Base-by-base conservation (phyloP, 1,140 invertebrate species). In the Caenorhabditis tropicalis region DNA sequence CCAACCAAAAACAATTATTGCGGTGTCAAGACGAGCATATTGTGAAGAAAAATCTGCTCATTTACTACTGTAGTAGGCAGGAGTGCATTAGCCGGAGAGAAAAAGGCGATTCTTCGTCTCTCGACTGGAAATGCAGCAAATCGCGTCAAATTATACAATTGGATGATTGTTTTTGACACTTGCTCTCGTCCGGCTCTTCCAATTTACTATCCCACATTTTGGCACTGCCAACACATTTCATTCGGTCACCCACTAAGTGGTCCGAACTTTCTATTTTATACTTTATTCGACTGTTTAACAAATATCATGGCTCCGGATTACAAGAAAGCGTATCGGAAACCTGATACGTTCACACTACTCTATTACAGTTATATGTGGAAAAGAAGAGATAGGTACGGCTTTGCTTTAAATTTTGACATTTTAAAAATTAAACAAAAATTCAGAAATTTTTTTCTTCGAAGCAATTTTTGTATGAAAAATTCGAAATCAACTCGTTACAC, bases 281-380 rank as follows among this genome's bases (percentile, higher is more conserved):
- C 48, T 58, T 80, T 80, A 4, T 48, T 33, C 48, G 27, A 19
- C 79, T 27, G 9, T 48, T 80, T 80, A 21, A 21, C 4, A 16
- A 21, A 21, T 33, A 56, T 36, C 6, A 81, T 81, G 74, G 46
- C 49, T 21, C 48, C 83, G 21, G 65, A 84, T 31, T 82, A 82
- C 81, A 56, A 84, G 29, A 74, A 84, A 79, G 86, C 87, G 31
- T 90, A 90, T 87, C 48, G 60, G 9, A 85, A 86, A 79, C 89
- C 89, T 2, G 82, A 86, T 16, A 87, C 84, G 31, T 85, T 91
- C 29, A 46, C 81, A 53, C 65, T 90, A 39, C 29, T 91, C 15
- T 91, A 91, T 86, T 91, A 91, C 83, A 86, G 86, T 49, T 91
- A 91, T 86, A 79, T 89, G 79, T 91, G 90, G 90, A 89, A 87